Conservation (phyloP, 2,888 invertebrate genomes). For the Rhagonycha fulva region DNA sequence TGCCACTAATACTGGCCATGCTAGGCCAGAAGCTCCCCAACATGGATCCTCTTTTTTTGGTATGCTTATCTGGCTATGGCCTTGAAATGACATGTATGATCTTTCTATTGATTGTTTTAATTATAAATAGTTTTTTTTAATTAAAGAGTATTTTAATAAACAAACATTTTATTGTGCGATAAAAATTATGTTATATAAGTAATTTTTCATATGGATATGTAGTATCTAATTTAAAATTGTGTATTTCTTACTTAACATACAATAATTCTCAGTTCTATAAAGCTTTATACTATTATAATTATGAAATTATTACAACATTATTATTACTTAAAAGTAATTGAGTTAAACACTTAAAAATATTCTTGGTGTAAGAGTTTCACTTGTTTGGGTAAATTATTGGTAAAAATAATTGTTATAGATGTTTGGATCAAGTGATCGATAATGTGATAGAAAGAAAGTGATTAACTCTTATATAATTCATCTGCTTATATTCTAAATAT, state of each 20-base stretch:
- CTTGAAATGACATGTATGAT: too few relatives aligned
- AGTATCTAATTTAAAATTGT: background rate
- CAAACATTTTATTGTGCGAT: background rate
- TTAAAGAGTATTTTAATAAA: background rate
- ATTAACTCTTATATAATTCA: too few relatives aligned
- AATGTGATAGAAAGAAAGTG: background rate
- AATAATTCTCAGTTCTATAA: background rate
- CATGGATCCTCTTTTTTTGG: too few relatives aligned
- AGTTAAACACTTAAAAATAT: background rate
- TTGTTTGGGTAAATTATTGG: too few relatives aligned
- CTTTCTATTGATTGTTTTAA: too few relatives aligned
- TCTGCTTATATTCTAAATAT: too few relatives aligned
- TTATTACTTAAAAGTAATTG: background rate
- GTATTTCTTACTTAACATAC: background rate
- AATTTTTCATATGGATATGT: background rate
- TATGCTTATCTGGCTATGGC: too few relatives aligned
- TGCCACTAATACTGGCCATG: too few relatives aligned
- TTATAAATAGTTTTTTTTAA: too few relatives aligned
- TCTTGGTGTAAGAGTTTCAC: background rate
- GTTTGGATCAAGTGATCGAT: background rate
- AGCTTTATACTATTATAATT: background rate
- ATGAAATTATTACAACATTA: background rate
- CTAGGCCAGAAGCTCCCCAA: too few relatives aligned
- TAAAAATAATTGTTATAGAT: background rate
- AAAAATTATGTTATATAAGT: background rate